Conservation (phyloP, 2,888 invertebrate genomes). For the Tipula lateralis region DNA sequence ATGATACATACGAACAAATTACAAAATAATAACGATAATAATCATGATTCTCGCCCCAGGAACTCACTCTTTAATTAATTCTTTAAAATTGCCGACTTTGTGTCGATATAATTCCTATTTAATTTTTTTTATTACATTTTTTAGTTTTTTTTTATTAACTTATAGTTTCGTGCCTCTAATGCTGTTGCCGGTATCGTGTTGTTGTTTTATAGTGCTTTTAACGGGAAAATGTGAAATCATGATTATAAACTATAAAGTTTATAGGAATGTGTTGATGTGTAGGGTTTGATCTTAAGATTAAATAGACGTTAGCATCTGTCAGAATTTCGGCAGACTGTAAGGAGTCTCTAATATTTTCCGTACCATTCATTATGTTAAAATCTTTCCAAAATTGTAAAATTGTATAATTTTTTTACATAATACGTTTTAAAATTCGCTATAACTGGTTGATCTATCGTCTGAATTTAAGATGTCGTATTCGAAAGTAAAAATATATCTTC, state of each 20-base stretch:
- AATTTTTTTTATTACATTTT: background rate
- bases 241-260: background rate
- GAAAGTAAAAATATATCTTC: no score
- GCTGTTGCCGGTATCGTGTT: background rate
- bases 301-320: no score
- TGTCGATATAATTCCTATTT: background rate
- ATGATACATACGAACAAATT: conserved; percentile 24
- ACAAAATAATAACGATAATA: background rate
- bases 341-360: no score
- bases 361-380: no score
- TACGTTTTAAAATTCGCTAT: no score
- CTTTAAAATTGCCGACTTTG: conserved; percentile 19
- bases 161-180: background rate
- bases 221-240: background rate
- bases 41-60: conserved; percentile 24
- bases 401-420: no score
- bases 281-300: background rate
- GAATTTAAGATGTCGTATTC: no score
- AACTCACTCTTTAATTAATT: conserved; percentile 24
- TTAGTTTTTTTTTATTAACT: background rate
- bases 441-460: no score
- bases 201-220: background rate
- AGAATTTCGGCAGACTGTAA: no score
- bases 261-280: background rate
- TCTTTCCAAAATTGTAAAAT: no score